These are phyloP conservation scores for Aphelenchoides besseyi DNA, from an alignment of 1,140 invertebrate species.

Conservation along the genomic window DNA sequence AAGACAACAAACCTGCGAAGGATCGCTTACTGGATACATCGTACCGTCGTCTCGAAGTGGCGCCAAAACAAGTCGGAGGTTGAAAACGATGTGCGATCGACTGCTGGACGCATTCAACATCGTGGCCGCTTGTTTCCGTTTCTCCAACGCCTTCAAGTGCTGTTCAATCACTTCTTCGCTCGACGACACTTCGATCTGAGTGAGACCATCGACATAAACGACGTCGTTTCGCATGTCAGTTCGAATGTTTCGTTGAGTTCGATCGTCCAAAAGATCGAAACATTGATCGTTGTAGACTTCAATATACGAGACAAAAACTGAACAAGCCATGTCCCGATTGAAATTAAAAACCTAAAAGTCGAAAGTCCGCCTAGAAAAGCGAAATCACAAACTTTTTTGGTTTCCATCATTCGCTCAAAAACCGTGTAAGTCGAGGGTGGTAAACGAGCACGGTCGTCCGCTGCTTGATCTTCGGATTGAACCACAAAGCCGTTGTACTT, in stretches of 20 bases:
- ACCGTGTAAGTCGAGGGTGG: constrained; percentile 18
- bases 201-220: constrained; percentile 84
- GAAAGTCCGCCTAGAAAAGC: constrained; percentile 12
- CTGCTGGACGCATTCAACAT: constrained; percentile 84
- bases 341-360: constrained; percentile 45
- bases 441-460: constrained; percentile 15
- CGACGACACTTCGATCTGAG: constrained; percentile 83
- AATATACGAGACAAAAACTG: constrained; percentile 90
- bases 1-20: not conserved
- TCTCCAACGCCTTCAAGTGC: constrained; percentile 71
- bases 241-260: constrained; percentile 61
- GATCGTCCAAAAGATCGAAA: constrained; percentile 82
- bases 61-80: constrained; percentile 81
- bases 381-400: constrained; percentile 26
- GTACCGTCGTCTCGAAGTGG: constrained; percentile 67
- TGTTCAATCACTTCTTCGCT: constrained; percentile 83
- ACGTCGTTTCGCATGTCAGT: constrained; percentile 68
- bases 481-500: constrained; percentile 48
- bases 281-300: constrained; percentile 98
- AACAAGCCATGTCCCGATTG: constrained; percentile 60
- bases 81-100: constrained; percentile 88
- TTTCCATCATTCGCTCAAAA: constrained; percentile 25
- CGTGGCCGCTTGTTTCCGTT: constrained; percentile 82
- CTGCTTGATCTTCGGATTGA: constrained; percentile 31
- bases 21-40: not conserved